A percentile compares a stretch with the other conserved stretches of the same genome.
phyloP scores from a whole-genome alignment of 2,113 vertebrate species.

The Megaceryle maxima region DNA sequence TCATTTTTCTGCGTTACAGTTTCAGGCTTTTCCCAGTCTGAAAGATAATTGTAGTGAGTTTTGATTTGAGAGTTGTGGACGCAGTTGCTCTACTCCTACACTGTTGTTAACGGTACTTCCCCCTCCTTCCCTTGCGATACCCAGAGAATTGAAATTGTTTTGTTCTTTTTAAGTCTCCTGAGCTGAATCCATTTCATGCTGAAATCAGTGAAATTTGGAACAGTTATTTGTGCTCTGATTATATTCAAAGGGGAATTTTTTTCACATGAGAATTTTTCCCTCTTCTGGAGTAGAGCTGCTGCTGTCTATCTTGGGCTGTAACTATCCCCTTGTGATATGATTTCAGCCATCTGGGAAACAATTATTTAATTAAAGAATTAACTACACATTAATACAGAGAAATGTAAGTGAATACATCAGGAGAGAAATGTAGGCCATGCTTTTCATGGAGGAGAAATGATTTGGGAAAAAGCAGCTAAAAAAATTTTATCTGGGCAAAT shows the following conservation, averaged over 20 bases:
- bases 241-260: background rate
- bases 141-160: background rate
- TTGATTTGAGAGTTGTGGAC: constrained; percentile 40
- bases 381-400: background rate
- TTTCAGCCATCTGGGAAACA: background rate
- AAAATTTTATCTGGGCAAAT: background rate
- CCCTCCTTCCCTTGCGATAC: background rate
- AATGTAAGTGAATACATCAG: background rate
- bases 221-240: background rate
- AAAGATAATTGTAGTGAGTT: background rate
- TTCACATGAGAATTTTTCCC: background rate
- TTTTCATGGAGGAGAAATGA: background rate
- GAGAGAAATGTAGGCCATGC: background rate
- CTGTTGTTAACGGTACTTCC: background rate
- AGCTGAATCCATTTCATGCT: background rate
- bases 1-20: background rate
- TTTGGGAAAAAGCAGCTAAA: background rate
- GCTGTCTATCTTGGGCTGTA: background rate
- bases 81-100: constrained; percentile 1
- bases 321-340: background rate
- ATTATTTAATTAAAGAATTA: constrained; percentile 43
- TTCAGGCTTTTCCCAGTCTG: background rate
- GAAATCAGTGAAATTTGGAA: background rate
- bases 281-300: background rate
- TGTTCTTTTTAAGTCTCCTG: background rate